Evolutionary conservation across 2,888 invertebrate species (phyloP).

Genomic region (Rhagium mordax): DNA sequence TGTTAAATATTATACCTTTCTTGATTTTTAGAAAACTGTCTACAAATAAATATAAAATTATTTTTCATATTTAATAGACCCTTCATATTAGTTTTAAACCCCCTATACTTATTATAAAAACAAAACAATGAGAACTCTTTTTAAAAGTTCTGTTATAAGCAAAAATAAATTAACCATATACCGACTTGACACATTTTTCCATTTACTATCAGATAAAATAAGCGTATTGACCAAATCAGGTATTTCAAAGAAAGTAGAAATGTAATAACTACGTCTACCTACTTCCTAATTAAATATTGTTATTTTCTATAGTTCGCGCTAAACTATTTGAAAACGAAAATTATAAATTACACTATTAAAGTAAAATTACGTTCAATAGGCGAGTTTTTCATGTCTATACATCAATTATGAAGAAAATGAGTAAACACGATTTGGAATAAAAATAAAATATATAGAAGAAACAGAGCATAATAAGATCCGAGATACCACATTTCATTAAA

Average conservation of each 20-base stretch:
- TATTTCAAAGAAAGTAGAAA: slow-evolving; percentile 23
- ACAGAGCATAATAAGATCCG: slow-evolving; percentile 20
- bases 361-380: neutral
- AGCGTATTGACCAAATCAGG: neutral
- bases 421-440: slow-evolving; percentile 14
- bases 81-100: too few relatives aligned
- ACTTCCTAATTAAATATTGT: neutral
- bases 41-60: too few relatives aligned
- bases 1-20: too few relatives aligned
- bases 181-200: neutral
- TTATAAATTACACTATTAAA: neutral
- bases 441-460: slow-evolving; percentile 18
- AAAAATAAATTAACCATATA: neutral
- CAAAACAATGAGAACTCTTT: too few relatives aligned
- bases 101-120: too few relatives aligned
- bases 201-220: neutral
- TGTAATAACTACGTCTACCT: neutral
- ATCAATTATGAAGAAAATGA: neutral
- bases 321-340: neutral
- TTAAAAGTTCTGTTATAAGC: neutral
- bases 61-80: too few relatives aligned
- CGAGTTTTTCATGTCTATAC: neutral
- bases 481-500: slow-evolving; percentile 23
- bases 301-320: neutral
- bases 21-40: too few relatives aligned